Base-by-base conservation (phyloP, 2,797 vertebrate species). In the Sparus aurata region DNA sequence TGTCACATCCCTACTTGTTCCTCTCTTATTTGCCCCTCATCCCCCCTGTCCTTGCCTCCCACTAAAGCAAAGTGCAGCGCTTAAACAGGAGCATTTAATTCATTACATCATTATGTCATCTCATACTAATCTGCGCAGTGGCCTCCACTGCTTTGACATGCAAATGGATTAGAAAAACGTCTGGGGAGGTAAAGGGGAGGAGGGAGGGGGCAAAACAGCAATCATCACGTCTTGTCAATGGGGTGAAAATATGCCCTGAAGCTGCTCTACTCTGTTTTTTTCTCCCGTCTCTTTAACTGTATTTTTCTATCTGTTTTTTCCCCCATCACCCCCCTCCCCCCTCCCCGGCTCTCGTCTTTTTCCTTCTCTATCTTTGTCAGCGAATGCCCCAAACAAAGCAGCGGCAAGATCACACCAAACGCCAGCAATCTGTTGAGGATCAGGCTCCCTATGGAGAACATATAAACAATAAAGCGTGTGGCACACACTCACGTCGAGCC, bases 91-190 rank as follows among this genome's bases (percentile, higher is more conserved):
- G 94, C 95, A 94, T 97, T 97, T 97, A 97, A 97, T 97, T 97
- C 96, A 96, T 97, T 96, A 96, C 96, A 97, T 97, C 96, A 96
- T 97, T 96, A 96, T 96, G 96, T 97, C 96, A 97, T 96, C 96
- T 96, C 96, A 95, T 96, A 95, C 95, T 97, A 97, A 97, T 97
- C 96, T 96, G 95, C 91, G 85, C 95, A 95, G 95, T 94, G 96
- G 95, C 94, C 95, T 96, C 95, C 92, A 82, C 94, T 92, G 96
- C 96, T 97, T 97, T 97, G 96, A 97, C 97, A 98, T 97, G 97
- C 96, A 97, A 97, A 97, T 97, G 95, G 96, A 85, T 94, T 94
- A 94, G 95, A 94, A 95, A 96, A 95, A 95, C 93, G 95, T 96
- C 94, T 93, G 80, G 84, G 89, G 85, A 91, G 87, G 87, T 94